These are phyloP conservation scores for Campoletis sonorensis DNA, from an alignment of 1,140 invertebrate species.

Conservation along the genomic window DNA sequence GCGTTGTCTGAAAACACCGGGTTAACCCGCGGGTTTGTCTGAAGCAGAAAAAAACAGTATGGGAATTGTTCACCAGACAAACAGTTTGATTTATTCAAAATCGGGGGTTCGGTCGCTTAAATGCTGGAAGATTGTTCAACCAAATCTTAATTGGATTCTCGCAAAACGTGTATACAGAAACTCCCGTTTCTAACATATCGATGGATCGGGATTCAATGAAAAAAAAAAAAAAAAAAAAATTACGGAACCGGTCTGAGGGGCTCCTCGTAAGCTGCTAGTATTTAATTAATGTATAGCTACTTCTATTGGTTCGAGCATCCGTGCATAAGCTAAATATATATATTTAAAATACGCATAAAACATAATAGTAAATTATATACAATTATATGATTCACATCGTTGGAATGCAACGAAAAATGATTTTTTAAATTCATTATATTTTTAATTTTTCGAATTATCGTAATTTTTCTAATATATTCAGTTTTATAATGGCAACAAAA, in stretches of 20 bases:
- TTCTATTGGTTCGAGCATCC: neutral
- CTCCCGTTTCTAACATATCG: neutral
- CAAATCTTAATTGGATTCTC: neutral
- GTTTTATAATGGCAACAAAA: no score
- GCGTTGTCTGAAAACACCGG: no score
- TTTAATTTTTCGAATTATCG: no score
- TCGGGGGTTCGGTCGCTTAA: neutral
- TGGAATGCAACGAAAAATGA: no score
- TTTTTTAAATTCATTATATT: no score
- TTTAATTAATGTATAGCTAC: neutral
- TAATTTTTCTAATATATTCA: no score
- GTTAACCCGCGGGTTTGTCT: no score
- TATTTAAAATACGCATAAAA: neutral
- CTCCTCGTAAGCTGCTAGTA: slow-evolving; percentile 16
- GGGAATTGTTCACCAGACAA: no score
- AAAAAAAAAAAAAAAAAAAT: neutral
- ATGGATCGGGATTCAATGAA: neutral
- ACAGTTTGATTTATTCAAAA: slow-evolving; percentile 3
- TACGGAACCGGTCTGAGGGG: slow-evolving; percentile 13
- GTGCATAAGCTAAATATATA: neutral
- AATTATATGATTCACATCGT: no score
- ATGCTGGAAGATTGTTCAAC: neutral
- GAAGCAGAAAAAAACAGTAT: no score
- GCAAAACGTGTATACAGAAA: neutral
- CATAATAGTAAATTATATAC: no score